Conservation (phyloP, 1,140 invertebrate species). For the Wiebesia pumilae region DNA sequence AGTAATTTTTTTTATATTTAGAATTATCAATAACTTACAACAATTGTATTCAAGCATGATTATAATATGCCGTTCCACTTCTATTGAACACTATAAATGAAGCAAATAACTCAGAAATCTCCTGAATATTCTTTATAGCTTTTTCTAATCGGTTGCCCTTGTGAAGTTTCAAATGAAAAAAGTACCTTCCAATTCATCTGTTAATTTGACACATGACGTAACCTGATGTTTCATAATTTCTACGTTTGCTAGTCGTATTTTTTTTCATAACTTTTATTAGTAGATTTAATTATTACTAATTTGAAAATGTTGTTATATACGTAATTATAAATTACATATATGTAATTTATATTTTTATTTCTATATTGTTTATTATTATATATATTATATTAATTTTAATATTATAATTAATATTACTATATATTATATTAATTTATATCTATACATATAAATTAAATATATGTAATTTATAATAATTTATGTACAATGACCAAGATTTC, state of each 20-base stretch:
- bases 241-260: neutral
- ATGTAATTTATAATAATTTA: too few species aligned
- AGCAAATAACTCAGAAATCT: constrained; percentile 43
- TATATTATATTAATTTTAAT: too few species aligned
- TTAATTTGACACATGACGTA: neutral
- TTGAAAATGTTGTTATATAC: too few species aligned
- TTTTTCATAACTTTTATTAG: neutral
- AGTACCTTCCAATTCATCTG: neutral
- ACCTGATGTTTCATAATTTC: neutral
- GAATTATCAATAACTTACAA: neutral
- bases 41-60: neutral
- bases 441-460: too few species aligned
- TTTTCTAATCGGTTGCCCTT: constrained; percentile 26
- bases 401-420: too few species aligned
- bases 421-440: too few species aligned
- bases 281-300: neutral
- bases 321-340: too few species aligned
- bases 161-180: constrained; percentile 2
- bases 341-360: too few species aligned
- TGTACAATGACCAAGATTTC: too few species aligned
- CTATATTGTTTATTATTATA: too few species aligned
- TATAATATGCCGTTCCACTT: neutral
- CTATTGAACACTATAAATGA: neutral
- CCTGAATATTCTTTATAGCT: constrained; percentile 2
- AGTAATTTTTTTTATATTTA: neutral